These are phyloP conservation scores for Egretta garzetta DNA, from an alignment of 2,113 vertebrate species.

Conservation along the genomic window DNA sequence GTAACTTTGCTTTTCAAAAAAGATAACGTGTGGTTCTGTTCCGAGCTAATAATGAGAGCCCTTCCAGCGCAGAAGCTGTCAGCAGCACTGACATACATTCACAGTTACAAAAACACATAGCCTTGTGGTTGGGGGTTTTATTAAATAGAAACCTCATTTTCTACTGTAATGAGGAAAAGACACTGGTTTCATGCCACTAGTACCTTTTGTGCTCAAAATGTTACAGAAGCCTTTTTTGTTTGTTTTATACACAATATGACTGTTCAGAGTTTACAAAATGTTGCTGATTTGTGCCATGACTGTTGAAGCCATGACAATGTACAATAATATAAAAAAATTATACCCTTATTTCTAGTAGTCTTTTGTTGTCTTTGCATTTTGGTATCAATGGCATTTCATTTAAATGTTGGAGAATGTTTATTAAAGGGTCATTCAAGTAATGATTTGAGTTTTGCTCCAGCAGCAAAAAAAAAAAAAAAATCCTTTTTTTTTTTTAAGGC, in stretches of 20 bases:
- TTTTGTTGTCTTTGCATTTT: background rate
- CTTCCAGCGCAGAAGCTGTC: slow-evolving; percentile 39
- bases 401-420: background rate
- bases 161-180: background rate
- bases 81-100: slow-evolving; percentile 14
- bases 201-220: slow-evolving; percentile 32
- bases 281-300: background rate
- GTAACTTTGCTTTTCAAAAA: background rate
- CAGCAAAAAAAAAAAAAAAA: background rate
- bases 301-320: background rate
- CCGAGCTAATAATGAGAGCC: slow-evolving; percentile 51
- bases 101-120: slow-evolving; percentile 24
- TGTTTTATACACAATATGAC: background rate
- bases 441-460: background rate
- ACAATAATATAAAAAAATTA: background rate
- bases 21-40: slow-evolving; percentile 52
- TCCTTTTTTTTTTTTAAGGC: background rate
- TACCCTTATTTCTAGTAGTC: background rate
- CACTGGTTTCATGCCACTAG: background rate
- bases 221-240: background rate
- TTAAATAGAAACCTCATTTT: slow-evolving; percentile 50
- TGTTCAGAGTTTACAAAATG: background rate
- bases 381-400: background rate
- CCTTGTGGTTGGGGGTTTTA: background rate
- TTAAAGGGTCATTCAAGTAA: background rate